Conservation (phyloP, 2,113 vertebrate genomes). For the Oncorhynchus gorbuscha region DNA sequence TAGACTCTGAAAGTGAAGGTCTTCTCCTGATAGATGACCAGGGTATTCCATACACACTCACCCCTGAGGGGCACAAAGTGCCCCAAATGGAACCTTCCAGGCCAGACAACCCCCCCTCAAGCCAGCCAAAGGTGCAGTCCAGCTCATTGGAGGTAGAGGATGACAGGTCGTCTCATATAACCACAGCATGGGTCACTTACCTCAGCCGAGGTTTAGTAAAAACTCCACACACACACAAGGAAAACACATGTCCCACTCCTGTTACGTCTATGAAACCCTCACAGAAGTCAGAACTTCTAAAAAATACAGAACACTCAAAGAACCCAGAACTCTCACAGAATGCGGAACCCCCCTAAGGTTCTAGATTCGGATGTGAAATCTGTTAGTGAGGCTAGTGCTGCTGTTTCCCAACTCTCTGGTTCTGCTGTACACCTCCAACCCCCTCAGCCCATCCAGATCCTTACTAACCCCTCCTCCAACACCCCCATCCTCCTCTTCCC, state of each 20-base stretch:
- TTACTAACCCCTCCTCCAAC: constrained; percentile 60
- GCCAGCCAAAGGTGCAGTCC: constrained; percentile 12
- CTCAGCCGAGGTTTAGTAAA: constrained; percentile 49
- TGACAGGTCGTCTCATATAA: constrained; percentile 3
- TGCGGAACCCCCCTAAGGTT: not conserved
- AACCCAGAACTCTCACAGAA: constrained; percentile 6
- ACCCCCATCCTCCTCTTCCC: constrained; percentile 53
- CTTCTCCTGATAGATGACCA: constrained; percentile 77
- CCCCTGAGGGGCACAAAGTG: constrained; percentile 70
- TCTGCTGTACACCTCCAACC: constrained; percentile 12
- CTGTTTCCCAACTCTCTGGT: constrained; percentile 54
- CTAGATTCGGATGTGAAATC: constrained; percentile 9
- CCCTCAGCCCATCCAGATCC: constrained; percentile 64
- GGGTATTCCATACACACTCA: constrained; percentile 76
- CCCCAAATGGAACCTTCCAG: constrained; percentile 60
- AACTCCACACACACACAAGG: constrained; percentile 18
- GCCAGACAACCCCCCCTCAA: constrained; percentile 22
- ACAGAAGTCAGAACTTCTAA: constrained; percentile 17
- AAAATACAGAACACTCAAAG: constrained; percentile 31
- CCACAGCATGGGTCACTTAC: not conserved
- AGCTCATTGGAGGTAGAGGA: constrained; percentile 5
- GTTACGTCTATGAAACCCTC: constrained; percentile 30
- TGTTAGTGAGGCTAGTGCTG: constrained; percentile 3
- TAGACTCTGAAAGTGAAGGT: constrained; percentile 56
- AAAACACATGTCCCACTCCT: constrained; percentile 20